Conservation (phyloP, 1,140 invertebrate species). For the Drosophila guanche region DNA sequence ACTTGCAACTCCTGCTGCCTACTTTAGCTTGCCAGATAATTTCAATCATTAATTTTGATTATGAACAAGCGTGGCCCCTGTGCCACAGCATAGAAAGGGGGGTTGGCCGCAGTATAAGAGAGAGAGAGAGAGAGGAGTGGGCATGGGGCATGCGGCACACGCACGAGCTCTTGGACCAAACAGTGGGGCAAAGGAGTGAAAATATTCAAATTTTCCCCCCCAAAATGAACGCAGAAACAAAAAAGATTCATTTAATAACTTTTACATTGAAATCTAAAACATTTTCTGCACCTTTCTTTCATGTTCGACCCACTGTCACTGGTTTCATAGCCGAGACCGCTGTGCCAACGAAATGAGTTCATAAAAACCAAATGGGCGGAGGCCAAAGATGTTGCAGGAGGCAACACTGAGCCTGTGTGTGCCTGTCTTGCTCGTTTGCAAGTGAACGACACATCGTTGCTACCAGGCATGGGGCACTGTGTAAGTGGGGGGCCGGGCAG, state of each 20-base stretch:
- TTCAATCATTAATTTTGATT: slow-evolving; percentile 83
- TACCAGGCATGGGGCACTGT: slow-evolving; percentile 23
- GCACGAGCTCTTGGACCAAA: slow-evolving; percentile 56
- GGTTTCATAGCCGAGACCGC: slow-evolving; percentile 15
- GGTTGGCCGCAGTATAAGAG: slow-evolving; percentile 29
- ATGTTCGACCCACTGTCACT: slow-evolving; percentile 43
- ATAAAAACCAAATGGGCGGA: slow-evolving; percentile 48
- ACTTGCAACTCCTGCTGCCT: slow-evolving; percentile 54
- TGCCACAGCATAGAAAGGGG: neutral
- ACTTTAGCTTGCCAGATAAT: slow-evolving; percentile 78
- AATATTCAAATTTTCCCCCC: too few species aligned
- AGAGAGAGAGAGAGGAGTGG: slow-evolving; percentile 4
- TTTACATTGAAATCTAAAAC: neutral
- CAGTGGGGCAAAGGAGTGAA: slow-evolving; percentile 5
- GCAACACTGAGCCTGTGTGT: slow-evolving; percentile 2
- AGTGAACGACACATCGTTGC: slow-evolving; percentile 68
- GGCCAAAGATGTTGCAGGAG: slow-evolving; percentile 25
- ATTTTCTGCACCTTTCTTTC: neutral
- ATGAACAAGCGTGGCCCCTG: slow-evolving; percentile 71
- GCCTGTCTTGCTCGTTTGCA: slow-evolving; percentile 57
- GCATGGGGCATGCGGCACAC: slow-evolving; percentile 19
- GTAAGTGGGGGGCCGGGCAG: neutral
- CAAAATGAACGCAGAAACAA: too few species aligned
- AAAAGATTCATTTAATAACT: too few species aligned
- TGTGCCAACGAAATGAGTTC: slow-evolving; percentile 66